Evolutionary conservation across 2,113 vertebrate genomes (phyloP), one percentile per base, ranked within the genome.

Genomic region (Pterophyllum scalare): DNA sequence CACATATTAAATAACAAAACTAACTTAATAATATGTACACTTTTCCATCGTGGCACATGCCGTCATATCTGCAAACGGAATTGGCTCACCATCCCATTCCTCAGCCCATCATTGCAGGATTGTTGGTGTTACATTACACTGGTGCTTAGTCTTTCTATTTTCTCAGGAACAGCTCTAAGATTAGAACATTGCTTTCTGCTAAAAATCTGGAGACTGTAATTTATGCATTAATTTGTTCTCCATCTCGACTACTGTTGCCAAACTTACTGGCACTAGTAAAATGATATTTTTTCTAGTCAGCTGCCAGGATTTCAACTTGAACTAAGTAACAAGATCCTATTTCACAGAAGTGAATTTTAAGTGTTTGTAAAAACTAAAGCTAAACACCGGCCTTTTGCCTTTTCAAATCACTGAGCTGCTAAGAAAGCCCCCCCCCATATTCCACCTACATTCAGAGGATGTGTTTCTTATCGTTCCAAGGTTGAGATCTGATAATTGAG

Each of bases 1-100:
- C 81, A 88, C 28, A 76, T 56, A 35, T 88, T 81, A 35, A 67
- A 80, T 84, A 87, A 59, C n/a, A 77, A 64, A 87, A 74, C 15
- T 65, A 60, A 86, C 75, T 72, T 72, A 72, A 72, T 54, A 72
- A 81, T 61, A 20, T 86, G 22, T 28, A 80, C 67, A 60, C 58
- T 26, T 76, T 59, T 59, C 33, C 38, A 26, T 70, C 8, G 20
- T 28, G 52, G 64, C 54, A 77, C 76, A 82, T 58, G 52, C 59
- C 67, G 57, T 72, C 35, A 62, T 65, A 54, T 83, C 20, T 72
- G 56, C 22, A 75, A 59, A 65, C 22, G 13, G n/a, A 43, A 65
- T 40, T 75, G 81, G 59, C 79, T 70, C 22, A 5, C 24, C 4
- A 1, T 74, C 0, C 54, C 4, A 26, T 49, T 52, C 38, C 35